These are phyloP conservation scores for Leptonema lineaticorne DNA, from an alignment of 1,140 invertebrate genomes.

Conservation along the genomic window DNA sequence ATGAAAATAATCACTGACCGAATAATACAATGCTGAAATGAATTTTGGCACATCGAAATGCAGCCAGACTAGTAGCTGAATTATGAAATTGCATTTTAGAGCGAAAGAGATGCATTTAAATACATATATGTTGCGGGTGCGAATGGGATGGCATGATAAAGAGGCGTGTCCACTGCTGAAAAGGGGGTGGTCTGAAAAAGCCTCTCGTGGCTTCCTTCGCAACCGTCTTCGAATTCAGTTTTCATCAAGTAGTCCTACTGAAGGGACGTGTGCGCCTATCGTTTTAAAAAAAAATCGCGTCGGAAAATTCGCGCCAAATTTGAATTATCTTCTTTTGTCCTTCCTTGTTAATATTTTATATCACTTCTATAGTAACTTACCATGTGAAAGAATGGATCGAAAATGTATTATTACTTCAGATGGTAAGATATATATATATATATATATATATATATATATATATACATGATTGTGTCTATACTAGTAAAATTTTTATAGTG, in stretches of 20 bases:
- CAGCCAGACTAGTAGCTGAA: not conserved
- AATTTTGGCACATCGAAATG: not conserved
- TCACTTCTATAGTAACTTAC: no score
- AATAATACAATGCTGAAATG: no score
- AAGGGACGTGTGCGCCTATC: not conserved
- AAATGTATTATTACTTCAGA: not conserved
- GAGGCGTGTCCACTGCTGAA: not conserved
- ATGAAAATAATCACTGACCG: no score
- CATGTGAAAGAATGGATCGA: not conserved
- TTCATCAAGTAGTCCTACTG: not conserved
- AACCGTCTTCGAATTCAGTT: constrained; percentile 7
- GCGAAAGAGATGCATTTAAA: not conserved
- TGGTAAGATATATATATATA: not conserved
- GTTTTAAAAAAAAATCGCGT: not conserved
- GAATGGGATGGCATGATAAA: not conserved
- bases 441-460: not conserved
- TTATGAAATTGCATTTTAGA: constrained; percentile 14
- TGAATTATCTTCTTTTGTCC: not conserved
- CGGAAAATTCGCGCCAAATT: not conserved
- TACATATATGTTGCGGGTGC: not conserved
- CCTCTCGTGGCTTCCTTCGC: constrained; percentile 4
- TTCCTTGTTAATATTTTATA: no score
- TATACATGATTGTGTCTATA: not conserved
- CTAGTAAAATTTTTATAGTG: no score
- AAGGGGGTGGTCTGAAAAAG: not conserved